phyloP scores from a whole-genome alignment of 2,888 invertebrate species.

The Plagiodera versicolora region DNA sequence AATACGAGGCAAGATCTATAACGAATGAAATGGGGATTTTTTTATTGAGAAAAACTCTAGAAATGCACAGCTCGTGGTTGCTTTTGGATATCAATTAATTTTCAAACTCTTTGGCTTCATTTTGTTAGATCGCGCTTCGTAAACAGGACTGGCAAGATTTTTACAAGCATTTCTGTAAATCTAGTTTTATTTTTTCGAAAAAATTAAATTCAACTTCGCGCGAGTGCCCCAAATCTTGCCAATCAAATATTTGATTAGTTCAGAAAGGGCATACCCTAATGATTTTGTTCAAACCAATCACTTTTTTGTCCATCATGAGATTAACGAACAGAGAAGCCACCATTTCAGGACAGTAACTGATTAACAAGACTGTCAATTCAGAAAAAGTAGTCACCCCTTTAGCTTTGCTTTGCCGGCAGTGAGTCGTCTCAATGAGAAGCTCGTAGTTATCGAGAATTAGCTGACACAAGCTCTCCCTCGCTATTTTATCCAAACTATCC shows the following conservation, averaged over 20 bases:
- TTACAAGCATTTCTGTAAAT: neutral
- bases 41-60: too few relatives aligned
- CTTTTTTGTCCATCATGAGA: slow-evolving; percentile 54
- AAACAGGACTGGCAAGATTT: neutral
- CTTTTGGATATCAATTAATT: too few relatives aligned
- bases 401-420: slow-evolving; percentile 44
- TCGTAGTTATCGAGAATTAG: slow-evolving; percentile 57
- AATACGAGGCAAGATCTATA: neutral
- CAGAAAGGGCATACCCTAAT: slow-evolving; percentile 42
- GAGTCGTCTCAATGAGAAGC: slow-evolving; percentile 57
- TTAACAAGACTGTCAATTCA: slow-evolving; percentile 59
- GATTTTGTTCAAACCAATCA: slow-evolving; percentile 54
- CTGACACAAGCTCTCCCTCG: slow-evolving; percentile 50
- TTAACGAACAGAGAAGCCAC: slow-evolving; percentile 57
- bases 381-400: slow-evolving; percentile 57
- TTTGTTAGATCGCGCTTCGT: too few relatives aligned
- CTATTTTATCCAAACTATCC: slow-evolving; percentile 54
- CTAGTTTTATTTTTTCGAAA: too few relatives aligned
- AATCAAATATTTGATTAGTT: neutral
- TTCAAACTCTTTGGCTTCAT: too few relatives aligned
- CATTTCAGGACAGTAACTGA: slow-evolving; percentile 55
- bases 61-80: too few relatives aligned
- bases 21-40: too few relatives aligned
- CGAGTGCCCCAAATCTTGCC: too few relatives aligned
- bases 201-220: too few relatives aligned